A percentile compares a stretch with the other conserved stretches of the same genome.
Conservation (phyloP, 1,140 invertebrate species). For the Psix sp. region DNA sequence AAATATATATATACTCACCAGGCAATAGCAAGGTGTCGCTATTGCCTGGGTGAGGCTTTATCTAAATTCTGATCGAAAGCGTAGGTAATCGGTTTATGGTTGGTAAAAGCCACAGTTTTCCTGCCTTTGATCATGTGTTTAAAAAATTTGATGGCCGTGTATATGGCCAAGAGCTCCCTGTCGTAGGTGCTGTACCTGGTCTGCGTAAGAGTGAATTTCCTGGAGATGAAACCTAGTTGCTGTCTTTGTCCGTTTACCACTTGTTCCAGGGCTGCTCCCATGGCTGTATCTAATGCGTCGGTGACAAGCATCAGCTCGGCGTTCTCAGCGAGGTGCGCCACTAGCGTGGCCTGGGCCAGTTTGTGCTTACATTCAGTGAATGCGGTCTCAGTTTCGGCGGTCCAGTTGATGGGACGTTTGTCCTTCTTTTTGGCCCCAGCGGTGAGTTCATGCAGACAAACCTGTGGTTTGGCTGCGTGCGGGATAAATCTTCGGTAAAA, state of each 20-base stretch:
- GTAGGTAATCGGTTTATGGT: too few species aligned
- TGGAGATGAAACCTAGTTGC: slow-evolving; percentile 67
- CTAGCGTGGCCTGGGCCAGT: slow-evolving; percentile 4
- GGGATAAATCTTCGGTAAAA: slow-evolving; percentile 67
- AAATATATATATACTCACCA: too few species aligned
- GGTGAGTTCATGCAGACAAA: slow-evolving; percentile 32
- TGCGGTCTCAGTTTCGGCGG: slow-evolving; percentile 38
- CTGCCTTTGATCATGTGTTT: too few species aligned
- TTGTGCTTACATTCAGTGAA: slow-evolving; percentile 59
- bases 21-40: too few species aligned
- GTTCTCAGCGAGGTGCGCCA: slow-evolving; percentile 50
- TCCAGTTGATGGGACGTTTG: slow-evolving; percentile 60
- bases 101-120: too few species aligned
- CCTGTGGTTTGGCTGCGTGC: slow-evolving; percentile 56
- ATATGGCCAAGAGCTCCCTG: slow-evolving; percentile 15
- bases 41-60: too few species aligned
- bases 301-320: slow-evolving; percentile 37
- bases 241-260: slow-evolving; percentile 38
- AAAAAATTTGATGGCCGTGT: neutral
- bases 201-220: slow-evolving; percentile 64
- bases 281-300: slow-evolving; percentile 67
- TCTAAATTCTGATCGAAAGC: too few species aligned
- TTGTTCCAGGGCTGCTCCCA: slow-evolving; percentile 71
- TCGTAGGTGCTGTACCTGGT: slow-evolving; percentile 72
- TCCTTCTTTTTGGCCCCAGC: slow-evolving; percentile 58